These are phyloP conservation scores for Melanotaenia parkinsoni DNA, from an alignment of 2,797 vertebrate species.

Conservation along the genomic window DNA sequence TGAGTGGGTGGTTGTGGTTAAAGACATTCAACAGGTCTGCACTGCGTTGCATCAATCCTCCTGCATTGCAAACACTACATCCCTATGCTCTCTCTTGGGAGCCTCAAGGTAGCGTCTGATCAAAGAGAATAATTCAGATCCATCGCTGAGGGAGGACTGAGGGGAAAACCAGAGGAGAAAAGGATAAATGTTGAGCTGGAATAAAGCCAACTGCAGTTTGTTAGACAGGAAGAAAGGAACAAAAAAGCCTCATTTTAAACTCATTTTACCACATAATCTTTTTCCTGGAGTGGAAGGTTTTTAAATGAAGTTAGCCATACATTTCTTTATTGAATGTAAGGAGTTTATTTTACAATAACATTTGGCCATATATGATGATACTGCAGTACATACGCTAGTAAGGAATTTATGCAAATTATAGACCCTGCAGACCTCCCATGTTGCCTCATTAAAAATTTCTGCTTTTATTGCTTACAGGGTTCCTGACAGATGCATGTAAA, in stretches of 20 bases:
- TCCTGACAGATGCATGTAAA: constrained; percentile 24
- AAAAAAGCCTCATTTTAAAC: constrained; percentile 13
- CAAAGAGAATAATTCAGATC: constrained; percentile 83
- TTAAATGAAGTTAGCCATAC: neutral
- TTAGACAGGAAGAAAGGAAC: constrained; percentile 8
- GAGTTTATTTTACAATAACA: constrained; percentile 19
- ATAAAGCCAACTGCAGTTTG: constrained; percentile 56
- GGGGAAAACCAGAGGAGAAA: constrained; percentile 50
- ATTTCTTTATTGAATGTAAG: neutral
- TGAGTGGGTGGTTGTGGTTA: neutral
- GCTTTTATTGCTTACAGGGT: neutral
- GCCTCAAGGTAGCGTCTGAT: constrained; percentile 64
- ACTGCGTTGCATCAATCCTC: constrained; percentile 26
- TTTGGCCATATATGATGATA: neutral
- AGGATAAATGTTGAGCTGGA: constrained; percentile 61
- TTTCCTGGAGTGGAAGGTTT: neutral
- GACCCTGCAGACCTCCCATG: constrained; percentile 35
- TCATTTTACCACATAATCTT: constrained; percentile 24
- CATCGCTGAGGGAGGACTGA: constrained; percentile 48
- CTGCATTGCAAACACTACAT: constrained; percentile 33
- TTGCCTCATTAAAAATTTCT: constrained; percentile 49
- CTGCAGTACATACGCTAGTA: constrained; percentile 7
- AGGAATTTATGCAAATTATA: constrained; percentile 25
- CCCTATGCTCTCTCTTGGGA: constrained; percentile 38
- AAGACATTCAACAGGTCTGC: constrained; percentile 56